Conservation (phyloP, 2,113 vertebrate species). For the Cacatua alba region DNA sequence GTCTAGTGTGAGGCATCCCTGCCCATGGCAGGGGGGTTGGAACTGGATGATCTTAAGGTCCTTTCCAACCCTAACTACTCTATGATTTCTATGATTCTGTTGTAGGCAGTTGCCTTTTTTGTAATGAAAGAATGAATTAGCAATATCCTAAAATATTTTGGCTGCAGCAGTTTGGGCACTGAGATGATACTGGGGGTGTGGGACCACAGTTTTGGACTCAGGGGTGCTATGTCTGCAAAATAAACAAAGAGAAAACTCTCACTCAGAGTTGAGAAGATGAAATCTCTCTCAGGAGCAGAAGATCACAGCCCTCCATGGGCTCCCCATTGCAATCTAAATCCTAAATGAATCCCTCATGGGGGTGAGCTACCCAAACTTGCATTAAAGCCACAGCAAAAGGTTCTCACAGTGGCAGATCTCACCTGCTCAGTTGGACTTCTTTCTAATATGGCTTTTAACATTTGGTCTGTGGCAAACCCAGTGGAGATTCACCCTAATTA, state of each 20-base stretch:
- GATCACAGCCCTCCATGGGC: background rate
- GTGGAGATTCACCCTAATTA: background rate
- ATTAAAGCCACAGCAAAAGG: background rate
- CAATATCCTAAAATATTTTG: background rate
- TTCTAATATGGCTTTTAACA: background rate
- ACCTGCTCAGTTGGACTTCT: slow-evolving; percentile 21
- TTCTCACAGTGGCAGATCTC: background rate
- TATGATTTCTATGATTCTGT: background rate
- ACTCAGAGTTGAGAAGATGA: background rate
- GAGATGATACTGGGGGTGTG: background rate
- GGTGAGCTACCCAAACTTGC: background rate
- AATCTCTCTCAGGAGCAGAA: background rate
- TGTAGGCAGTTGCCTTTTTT: background rate
- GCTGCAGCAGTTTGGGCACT: background rate
- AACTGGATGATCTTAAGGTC: background rate
- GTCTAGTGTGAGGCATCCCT: background rate
- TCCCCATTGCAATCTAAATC: background rate
- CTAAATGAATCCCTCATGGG: background rate
- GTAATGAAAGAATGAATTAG: background rate
- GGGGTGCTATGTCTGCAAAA: background rate
- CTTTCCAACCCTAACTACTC: background rate
- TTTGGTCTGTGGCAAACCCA: slow-evolving; percentile 7
- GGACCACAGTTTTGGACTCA: background rate
- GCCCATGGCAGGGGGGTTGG: background rate
- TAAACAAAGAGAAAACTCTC: background rate